Evolutionary conservation across 2,888 invertebrate species (phyloP).

Genomic region (Trachelus stipa): DNA sequence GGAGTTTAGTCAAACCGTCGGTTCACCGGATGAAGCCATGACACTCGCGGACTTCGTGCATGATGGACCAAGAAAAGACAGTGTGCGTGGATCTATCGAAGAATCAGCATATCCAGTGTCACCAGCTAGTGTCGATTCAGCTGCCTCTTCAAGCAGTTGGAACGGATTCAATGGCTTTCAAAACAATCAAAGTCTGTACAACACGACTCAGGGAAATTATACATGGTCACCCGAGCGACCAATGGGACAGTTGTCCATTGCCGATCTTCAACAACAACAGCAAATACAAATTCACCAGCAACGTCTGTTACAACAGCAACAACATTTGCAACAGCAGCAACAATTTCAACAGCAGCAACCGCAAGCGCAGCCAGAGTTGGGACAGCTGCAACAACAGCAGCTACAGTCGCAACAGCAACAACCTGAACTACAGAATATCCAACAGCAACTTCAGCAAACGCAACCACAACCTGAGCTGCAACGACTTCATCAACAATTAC

Average conservation of each 20-base stretch:
- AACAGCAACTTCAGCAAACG: background rate
- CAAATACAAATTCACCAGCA: slow-evolving; percentile 20
- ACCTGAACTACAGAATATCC: background rate
- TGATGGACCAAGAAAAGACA: background rate
- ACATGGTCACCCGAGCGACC: background rate
- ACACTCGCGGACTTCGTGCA: slow-evolving; percentile 26
- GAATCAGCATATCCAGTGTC: slow-evolving; percentile 33
- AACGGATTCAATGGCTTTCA: slow-evolving; percentile 14
- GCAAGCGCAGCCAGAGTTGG: slow-evolving; percentile 5
- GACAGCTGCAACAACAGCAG: slow-evolving; percentile 9
- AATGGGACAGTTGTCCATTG: background rate
- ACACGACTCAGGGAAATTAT: background rate
- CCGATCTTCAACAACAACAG: slow-evolving; percentile 16
- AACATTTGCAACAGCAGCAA: slow-evolving; percentile 14
- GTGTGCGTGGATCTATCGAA: slow-evolving; percentile 22
- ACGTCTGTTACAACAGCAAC: slow-evolving; percentile 14
- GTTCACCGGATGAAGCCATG: slow-evolving; percentile 18
- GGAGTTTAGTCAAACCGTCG: background rate
- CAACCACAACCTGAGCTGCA: slow-evolving; percentile 11
- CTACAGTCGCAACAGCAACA: background rate
- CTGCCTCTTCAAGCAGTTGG: slow-evolving; percentile 30
- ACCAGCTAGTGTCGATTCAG: slow-evolving; percentile 36
- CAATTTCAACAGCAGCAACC: slow-evolving; percentile 21
- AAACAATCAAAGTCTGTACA: background rate
- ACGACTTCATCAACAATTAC: slow-evolving; percentile 4